A percentile compares a stretch with the other conserved stretches of the same genome.
Conservation (phyloP, 1,140 invertebrate genomes). For the Drosophila tropicalis region DNA sequence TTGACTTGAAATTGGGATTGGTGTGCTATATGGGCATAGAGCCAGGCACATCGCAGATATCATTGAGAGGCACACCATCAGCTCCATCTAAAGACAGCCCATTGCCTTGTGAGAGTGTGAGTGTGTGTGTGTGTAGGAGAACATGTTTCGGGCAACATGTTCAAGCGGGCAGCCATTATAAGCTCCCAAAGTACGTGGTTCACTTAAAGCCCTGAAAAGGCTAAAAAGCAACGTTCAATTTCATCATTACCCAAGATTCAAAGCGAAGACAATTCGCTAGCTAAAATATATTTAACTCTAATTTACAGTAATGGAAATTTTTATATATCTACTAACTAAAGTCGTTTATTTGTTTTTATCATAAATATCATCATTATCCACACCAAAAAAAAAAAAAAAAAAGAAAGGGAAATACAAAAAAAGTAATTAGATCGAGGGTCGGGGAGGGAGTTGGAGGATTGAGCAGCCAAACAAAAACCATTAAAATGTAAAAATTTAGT, state of each 20-base stretch:
- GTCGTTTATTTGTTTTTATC: not conserved
- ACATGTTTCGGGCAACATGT: slow-evolving; percentile 20
- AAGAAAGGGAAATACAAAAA: not conserved
- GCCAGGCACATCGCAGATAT: slow-evolving; percentile 6
- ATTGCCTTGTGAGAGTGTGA: too few relatives aligned
- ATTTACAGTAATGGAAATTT: slow-evolving; percentile 3
- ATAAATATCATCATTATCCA: slow-evolving; percentile 7
- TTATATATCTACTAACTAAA: not conserved
- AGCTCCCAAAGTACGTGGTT: slow-evolving; percentile 7
- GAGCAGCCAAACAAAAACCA: slow-evolving; percentile 21
- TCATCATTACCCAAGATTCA: not conserved
- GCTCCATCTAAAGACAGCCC: not conserved
- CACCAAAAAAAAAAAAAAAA: not conserved
- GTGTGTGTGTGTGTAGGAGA: slow-evolving; percentile 5
- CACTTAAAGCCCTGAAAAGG: slow-evolving; percentile 1
- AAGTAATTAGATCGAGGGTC: not conserved
- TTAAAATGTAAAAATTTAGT: slow-evolving; percentile 57
- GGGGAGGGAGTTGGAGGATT: too few relatives aligned
- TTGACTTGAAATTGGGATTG: slow-evolving; percentile 3
- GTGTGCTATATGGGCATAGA: slow-evolving; percentile 11
- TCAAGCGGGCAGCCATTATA: slow-evolving; percentile 11
- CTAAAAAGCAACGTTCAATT: not conserved
- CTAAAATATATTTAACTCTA: not conserved
- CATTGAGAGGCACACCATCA: not conserved
- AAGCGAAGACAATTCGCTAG: not conserved